phyloP scores from a whole-genome alignment of 2,113 vertebrate genomes.

The Scytalopus superciliaris region DNA sequence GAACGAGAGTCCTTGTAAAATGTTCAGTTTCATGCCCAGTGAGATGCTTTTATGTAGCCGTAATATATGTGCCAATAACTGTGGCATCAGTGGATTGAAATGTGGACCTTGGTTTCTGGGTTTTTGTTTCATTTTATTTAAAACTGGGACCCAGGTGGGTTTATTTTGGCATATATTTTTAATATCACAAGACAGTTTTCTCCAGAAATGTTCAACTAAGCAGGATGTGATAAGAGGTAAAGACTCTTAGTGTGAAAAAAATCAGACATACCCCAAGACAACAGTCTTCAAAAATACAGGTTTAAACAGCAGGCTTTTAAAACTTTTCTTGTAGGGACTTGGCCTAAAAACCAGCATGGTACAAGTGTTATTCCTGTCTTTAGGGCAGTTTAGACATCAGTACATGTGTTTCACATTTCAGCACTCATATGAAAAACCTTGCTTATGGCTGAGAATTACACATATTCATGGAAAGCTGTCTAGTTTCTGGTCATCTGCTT shows the following conservation, averaged over 20 bases:
- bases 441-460: not conserved
- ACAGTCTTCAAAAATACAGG: not conserved
- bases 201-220: not conserved
- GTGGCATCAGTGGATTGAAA: not conserved
- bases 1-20: not conserved
- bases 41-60: not conserved
- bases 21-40: not conserved
- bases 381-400: not conserved
- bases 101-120: not conserved
- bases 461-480: not conserved
- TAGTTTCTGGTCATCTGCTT: not conserved
- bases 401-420: not conserved
- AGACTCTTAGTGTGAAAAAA: not conserved
- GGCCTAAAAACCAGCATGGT: not conserved
- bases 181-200: not conserved
- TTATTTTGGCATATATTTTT: not conserved
- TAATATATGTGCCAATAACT: not conserved
- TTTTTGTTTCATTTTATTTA: not conserved
- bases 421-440: not conserved
- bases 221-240: not conserved
- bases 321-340: not conserved
- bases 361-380: not conserved
- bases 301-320: not conserved
- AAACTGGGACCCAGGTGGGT: not conserved
- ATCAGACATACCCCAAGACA: not conserved